Conservation (phyloP, 1,140 invertebrate genomes). For the Drosophila bipectinata region DNA sequence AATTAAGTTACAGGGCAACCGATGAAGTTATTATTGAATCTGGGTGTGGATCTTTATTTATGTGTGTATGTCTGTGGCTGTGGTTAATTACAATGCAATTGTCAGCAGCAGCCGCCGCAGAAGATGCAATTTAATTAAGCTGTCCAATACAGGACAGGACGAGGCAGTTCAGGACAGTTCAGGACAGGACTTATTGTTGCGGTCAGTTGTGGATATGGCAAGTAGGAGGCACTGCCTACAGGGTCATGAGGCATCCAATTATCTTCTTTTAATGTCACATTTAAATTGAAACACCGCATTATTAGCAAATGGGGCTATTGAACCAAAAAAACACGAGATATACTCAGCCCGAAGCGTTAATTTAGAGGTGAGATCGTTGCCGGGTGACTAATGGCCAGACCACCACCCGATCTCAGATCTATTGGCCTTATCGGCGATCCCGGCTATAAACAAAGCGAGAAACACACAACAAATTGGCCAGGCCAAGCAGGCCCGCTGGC, state of each 20-base stretch:
- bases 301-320: slow-evolving; percentile 30
- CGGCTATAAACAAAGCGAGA: slow-evolving; percentile 19
- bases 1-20: slow-evolving; percentile 44
- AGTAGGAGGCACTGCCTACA: neutral
- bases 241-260: slow-evolving; percentile 2
- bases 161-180: neutral
- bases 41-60: neutral
- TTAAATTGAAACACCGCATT: slow-evolving; percentile 8
- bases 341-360: slow-evolving; percentile 1
- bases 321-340: slow-evolving; percentile 10
- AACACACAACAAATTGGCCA: slow-evolving; percentile 50
- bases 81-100: slow-evolving; percentile 68
- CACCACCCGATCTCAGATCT: slow-evolving; percentile 35
- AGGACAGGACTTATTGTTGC: slow-evolving; percentile 15
- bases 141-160: slow-evolving; percentile 15
- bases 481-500: slow-evolving; percentile 21
- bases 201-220: slow-evolving; percentile 18
- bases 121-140: slow-evolving; percentile 61
- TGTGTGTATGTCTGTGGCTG: slow-evolving; percentile 13
- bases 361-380: slow-evolving; percentile 27
- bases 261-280: slow-evolving; percentile 6
- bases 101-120: slow-evolving; percentile 25
- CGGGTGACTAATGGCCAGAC: slow-evolving; percentile 38
- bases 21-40: slow-evolving; percentile 9
- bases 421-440: slow-evolving; percentile 36